Percentiles rank a stretch among this genome's conserved stretches.
Evolutionary conservation across 2,113 vertebrate species (phyloP).

Genomic region (Chrysemys picta): DNA sequence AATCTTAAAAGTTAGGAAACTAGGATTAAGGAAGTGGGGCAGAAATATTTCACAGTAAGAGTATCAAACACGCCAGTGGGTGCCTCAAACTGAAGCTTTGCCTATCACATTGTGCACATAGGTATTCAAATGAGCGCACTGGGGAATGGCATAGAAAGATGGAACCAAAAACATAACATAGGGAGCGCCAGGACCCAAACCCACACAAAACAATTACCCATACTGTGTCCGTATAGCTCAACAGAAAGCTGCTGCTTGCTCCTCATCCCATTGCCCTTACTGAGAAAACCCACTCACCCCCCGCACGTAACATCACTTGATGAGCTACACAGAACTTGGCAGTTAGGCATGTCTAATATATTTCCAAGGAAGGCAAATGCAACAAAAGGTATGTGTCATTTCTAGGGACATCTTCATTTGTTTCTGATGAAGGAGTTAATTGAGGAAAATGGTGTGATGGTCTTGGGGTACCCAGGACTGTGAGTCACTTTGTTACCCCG

Average conservation of each 20-base stretch:
- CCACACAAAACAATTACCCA: neutral
- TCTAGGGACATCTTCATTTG: neutral
- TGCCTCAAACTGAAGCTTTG: neutral
- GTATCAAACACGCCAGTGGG: neutral
- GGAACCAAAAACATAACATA: neutral
- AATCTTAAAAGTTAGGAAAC: neutral
- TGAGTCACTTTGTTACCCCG: neutral
- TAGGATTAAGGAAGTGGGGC: neutral
- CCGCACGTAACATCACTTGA: neutral
- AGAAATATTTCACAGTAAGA: neutral
- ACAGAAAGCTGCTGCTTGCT: neutral
- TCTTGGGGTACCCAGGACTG: neutral
- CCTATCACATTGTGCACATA: neutral
- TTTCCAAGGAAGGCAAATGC: neutral
- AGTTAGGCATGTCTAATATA: accelerated
- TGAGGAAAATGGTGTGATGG: constrained; percentile 8
- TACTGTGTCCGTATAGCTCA: neutral
- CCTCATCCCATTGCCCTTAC: neutral
- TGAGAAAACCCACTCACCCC: neutral
- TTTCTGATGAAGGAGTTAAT: constrained; percentile 15
- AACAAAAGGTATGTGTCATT: neutral
- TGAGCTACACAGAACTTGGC: neutral
- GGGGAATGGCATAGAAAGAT: neutral
- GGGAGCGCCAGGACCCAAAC: neutral
- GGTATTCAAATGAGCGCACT: neutral